These are phyloP conservation scores for Pheucticus melanocephalus DNA, from an alignment of 2,113 vertebrate species.

Conservation along the genomic window DNA sequence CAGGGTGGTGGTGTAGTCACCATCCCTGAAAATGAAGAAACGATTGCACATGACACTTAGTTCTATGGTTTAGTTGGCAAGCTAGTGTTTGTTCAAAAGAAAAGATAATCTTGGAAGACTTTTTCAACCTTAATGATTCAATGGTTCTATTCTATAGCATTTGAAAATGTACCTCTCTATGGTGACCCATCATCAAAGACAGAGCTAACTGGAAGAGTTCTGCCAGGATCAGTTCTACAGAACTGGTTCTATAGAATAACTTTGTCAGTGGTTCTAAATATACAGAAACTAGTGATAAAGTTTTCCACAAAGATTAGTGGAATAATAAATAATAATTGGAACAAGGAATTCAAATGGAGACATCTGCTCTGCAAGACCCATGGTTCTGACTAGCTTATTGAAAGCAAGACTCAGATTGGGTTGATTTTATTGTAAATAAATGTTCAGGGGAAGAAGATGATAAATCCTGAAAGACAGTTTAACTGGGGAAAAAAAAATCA, in stretches of 20 bases:
- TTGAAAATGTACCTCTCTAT: neutral
- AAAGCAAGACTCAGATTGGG: neutral
- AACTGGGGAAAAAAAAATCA: neutral
- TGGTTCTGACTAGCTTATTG: neutral
- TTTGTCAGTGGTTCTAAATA: neutral
- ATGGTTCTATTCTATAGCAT: neutral
- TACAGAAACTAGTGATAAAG: neutral
- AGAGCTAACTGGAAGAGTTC: neutral
- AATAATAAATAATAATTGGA: neutral
- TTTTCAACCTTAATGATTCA: neutral
- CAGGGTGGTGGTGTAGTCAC: neutral
- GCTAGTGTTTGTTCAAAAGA: neutral
- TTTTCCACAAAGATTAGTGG: neutral
- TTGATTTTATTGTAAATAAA: neutral
- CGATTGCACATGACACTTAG: too few species aligned
- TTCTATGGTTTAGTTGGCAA: neutral
- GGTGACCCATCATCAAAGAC: neutral
- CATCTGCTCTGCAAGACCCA: neutral
- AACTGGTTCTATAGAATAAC: neutral
- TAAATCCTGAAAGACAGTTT: neutral
- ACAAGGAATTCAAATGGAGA: neutral
- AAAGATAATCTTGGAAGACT: neutral
- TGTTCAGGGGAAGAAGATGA: neutral
- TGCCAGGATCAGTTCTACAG: neutral
- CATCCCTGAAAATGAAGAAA: neutral